phyloP scores from a whole-genome alignment of 2,888 invertebrate species.

The Nudaria mundana region DNA sequence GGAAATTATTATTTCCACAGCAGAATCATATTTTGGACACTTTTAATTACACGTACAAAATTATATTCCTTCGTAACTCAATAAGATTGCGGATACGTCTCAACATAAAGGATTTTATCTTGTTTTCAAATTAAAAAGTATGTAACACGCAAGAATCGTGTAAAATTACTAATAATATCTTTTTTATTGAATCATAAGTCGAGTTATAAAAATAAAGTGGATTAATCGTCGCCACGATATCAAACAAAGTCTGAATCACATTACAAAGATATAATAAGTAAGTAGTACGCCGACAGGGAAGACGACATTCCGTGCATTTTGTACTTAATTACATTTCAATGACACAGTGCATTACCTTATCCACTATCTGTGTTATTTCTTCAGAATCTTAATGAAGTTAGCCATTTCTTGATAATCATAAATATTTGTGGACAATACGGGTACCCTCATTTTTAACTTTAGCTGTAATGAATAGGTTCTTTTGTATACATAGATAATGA shows the following conservation, averaged over 20 bases:
- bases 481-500: no score
- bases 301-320: constrained; percentile 50
- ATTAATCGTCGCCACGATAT: constrained; percentile 58
- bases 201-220: constrained; percentile 59
- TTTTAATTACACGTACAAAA: constrained; percentile 12
- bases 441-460: no score
- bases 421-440: no score
- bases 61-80: constrained; percentile 16
- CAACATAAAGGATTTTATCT: constrained; percentile 18
- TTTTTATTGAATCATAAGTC: constrained; percentile 58
- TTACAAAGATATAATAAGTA: no score
- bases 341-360: constrained; percentile 26
- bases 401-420: constrained; percentile 15
- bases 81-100: constrained; percentile 9
- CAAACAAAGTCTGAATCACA: constrained; percentile 48
- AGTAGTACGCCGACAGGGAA: constrained; percentile 40
- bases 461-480: no score
- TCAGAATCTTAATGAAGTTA: constrained; percentile 29
- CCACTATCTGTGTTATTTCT: constrained; percentile 16
- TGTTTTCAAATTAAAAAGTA: constrained; percentile 13
- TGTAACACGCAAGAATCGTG: constrained; percentile 18
- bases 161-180: constrained; percentile 47
- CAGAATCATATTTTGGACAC: constrained; percentile 3
- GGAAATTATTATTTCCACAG: not conserved
- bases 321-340: constrained; percentile 34